Base-by-base conservation (phyloP, 2,113 vertebrate species). In the Rallus limicola region DNA sequence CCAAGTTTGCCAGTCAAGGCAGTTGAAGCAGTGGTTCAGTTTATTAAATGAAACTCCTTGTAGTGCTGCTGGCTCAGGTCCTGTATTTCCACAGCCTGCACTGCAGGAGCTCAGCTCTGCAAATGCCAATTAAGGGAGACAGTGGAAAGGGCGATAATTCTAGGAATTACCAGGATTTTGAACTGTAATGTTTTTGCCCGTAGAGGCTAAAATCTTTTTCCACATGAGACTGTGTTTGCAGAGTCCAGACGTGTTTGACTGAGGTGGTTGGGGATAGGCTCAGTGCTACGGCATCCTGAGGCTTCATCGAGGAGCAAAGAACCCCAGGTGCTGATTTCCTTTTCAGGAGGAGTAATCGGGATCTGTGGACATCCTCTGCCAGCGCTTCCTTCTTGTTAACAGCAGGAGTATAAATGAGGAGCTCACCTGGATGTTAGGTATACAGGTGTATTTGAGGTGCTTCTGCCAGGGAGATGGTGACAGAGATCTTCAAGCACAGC, bases 401-500 rank as follows among this genome's bases (percentile, higher is more conserved):
- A 75, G 50, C 48, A 63, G 48, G 11, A 59, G 28, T 3, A 24
- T 18, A 5, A 60, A 19, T 4, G 16, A 68, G 46, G 29, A 2
- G 18, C 17, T 74, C 4, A 13, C 9, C 28, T 25, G 10, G 60
- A 4, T 33, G 26, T 58, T 50, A 33, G 40, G 5, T 34, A 1
- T 44, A 11, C 2, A 24, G 4, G 5, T 0, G 0, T 50, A 8
- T 50, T 29, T 56, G 34, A 84, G 74, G 34, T n/a, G 11, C 33
- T 63, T 15, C 20, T 40, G 13, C 50, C 59, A 87, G 33, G 31
- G 69, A 40, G 18, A 48, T 79, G 38, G 15, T 65, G 63, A 34
- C 23, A 72, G n/a, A 23, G 34, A 58, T 60, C 52, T 46, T 50
- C 25, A 75, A 74, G 34, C 23, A 52, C 44, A 36, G 26, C 42